Percentiles rank a stretch among this genome's conserved stretches.
These are phyloP conservation scores for Notolabrus celidotus DNA, from an alignment of 2,797 vertebrate genomes.

Conservation along the genomic window DNA sequence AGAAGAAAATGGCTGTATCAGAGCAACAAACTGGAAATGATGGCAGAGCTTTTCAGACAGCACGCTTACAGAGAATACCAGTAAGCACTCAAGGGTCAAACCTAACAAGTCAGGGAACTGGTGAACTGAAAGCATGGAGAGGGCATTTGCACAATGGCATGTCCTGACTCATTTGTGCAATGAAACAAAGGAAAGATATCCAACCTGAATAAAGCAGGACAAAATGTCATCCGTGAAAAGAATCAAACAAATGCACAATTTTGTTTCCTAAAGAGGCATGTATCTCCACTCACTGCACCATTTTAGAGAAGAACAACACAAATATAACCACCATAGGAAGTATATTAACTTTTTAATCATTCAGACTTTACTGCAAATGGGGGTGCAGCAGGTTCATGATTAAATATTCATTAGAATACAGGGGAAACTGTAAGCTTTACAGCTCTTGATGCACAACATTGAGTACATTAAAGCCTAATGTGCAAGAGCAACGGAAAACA, in stretches of 20 bases:
- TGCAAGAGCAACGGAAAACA: constrained; percentile 34
- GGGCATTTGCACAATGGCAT: constrained; percentile 27
- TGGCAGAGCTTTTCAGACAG: constrained; percentile 30
- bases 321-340: constrained; percentile 37
- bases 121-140: neutral
- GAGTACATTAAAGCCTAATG: constrained; percentile 48
- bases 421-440: constrained; percentile 44
- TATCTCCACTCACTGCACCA: constrained; percentile 4
- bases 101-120: neutral
- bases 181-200: neutral
- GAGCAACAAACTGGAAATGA: constrained; percentile 48
- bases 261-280: neutral
- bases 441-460: constrained; percentile 47
- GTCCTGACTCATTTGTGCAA: constrained; percentile 29
- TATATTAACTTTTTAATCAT: constrained; percentile 52
- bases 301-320: constrained; percentile 21
- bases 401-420: constrained; percentile 61
- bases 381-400: constrained; percentile 47
- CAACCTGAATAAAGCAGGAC: constrained; percentile 6
- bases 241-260: neutral
- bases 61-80: constrained; percentile 13
- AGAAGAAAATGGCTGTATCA: constrained; percentile 21
- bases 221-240: constrained; percentile 16
- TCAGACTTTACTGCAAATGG: constrained; percentile 42
- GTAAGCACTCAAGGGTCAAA: constrained; percentile 12